These are phyloP conservation scores for Drosophila subobscura DNA, from an alignment of 1,140 invertebrate genomes.

Conservation along the genomic window DNA sequence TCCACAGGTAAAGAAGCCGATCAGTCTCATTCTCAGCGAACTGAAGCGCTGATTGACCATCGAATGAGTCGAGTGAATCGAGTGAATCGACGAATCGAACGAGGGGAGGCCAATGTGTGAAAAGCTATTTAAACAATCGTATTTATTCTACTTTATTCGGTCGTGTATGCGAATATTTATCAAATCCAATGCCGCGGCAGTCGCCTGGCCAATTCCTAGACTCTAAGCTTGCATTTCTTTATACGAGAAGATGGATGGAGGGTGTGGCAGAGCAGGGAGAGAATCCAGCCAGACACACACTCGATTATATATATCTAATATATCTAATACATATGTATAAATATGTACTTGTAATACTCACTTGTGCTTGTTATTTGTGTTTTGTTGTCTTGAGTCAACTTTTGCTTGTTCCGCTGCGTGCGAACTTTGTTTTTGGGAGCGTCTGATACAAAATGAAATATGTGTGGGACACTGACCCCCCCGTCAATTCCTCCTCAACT, in stretches of 20 bases:
- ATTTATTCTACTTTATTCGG: constrained; percentile 56
- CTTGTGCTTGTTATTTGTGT: constrained; percentile 59
- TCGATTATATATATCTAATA: constrained; percentile 33
- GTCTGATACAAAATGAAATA: constrained; percentile 78
- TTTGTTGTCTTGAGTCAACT: constrained; percentile 71
- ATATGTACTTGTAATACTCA: constrained; percentile 56
- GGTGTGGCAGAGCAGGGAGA: constrained; percentile 5
- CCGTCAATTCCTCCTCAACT: constrained; percentile 13
- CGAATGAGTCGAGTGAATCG: background rate
- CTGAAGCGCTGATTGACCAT: constrained; percentile 64
- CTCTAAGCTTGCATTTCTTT: constrained; percentile 60
- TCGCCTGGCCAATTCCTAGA: constrained; percentile 65
- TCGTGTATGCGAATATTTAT: constrained; percentile 57
- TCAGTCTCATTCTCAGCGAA: constrained; percentile 73
- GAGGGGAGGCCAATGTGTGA: constrained; percentile 31
- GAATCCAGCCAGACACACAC: constrained; percentile 41
- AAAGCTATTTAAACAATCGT: constrained; percentile 49
- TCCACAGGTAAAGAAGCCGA: constrained; percentile 90
- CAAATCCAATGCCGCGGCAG: constrained; percentile 15
- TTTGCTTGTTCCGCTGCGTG: constrained; percentile 39
- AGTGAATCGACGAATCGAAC: constrained; percentile 20
- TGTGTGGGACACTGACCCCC: constrained; percentile 54
- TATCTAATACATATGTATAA: constrained; percentile 31
- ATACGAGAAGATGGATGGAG: constrained; percentile 18
- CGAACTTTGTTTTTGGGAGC: constrained; percentile 39